These are phyloP conservation scores for Embidobia sp. DNA, from an alignment of 2,888 invertebrate genomes.

Conservation along the genomic window DNA sequence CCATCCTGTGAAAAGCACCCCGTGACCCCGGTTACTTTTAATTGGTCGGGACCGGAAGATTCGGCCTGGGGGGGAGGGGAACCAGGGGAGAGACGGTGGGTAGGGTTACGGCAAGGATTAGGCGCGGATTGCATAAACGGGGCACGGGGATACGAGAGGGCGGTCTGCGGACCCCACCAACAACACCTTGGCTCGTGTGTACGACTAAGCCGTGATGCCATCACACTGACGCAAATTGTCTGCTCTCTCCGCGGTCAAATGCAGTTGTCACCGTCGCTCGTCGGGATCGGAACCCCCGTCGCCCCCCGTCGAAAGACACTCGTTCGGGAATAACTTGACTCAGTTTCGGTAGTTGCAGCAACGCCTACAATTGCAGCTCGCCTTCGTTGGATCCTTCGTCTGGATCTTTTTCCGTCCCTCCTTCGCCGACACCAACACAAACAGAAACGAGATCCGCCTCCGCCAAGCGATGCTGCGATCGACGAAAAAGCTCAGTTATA, in stretches of 20 bases:
- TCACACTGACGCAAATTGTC: slow-evolving; percentile 40
- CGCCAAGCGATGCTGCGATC: slow-evolving; percentile 70
- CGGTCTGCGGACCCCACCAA: slow-evolving; percentile 77
- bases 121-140: slow-evolving; percentile 71
- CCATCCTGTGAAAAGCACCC: slow-evolving; percentile 68
- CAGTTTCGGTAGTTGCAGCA: slow-evolving; percentile 22
- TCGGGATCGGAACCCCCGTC: background rate
- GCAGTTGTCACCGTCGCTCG: slow-evolving; percentile 32
- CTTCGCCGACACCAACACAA: slow-evolving; percentile 48
- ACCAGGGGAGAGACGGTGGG: slow-evolving; percentile 67
- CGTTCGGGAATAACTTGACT: slow-evolving; percentile 4
- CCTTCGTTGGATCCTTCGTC: slow-evolving; percentile 36
- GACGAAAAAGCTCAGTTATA: slow-evolving; percentile 82
- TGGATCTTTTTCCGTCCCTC: slow-evolving; percentile 56
- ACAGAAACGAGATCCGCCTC: slow-evolving; percentile 76
- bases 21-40: slow-evolving; percentile 80
- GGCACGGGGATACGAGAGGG: slow-evolving; percentile 72
- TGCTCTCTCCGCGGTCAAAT: slow-evolving; percentile 27
- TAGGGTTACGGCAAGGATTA: slow-evolving; percentile 75
- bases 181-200: slow-evolving; percentile 74
- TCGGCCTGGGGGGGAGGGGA: slow-evolving; percentile 47
- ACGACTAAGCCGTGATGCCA: slow-evolving; percentile 21
- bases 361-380: slow-evolving; percentile 29
- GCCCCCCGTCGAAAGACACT: no score
- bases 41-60: slow-evolving; percentile 76